Base-by-base conservation (phyloP, 1,140 invertebrate genomes). In the Drosophila auraria region DNA sequence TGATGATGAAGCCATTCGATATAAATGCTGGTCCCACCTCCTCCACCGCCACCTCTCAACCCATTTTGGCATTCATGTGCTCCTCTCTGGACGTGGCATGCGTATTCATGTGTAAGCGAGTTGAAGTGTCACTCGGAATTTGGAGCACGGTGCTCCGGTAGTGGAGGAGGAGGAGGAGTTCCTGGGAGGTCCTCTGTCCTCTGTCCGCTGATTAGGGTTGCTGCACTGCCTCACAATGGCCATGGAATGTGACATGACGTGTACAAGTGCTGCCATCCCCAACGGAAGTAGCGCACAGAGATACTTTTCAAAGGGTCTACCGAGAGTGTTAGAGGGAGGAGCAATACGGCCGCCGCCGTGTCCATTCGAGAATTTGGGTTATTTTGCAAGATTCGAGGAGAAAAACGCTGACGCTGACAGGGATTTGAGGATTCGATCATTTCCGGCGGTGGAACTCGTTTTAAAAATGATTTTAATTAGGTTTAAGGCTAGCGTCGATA, bases 101-200 rank as follows among this genome's bases (percentile, higher is more conserved):
- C 83, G 83, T 87, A 87, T 87, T 87, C 77, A 81, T 83, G 81
- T 83, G 84, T 80, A 81, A 89, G 84, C 78, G 70, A 90, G 78
- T 72, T 89, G 81, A 90, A 89, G 84, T 89, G 86, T 84, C 84
- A 89, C 89, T 89, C 59, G 66, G 75, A 84, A 87, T 87, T 89
- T 81, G 78, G 84, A 89, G 86, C 84, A 84, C 60, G 56, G 25
- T 61, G 50, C 47, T 51, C 65, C 64, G 36, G 44, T 36, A 59
- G 40, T 25, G 7, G 49, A 20, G 14, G 17, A 11, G 17, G 6
- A 11, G 17, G 63, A 17, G 40, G 9, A 45, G 20, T 27, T 40
- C 14, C 45, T 20, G 45, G 42, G 47, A 40, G 42, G 47, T 68
- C 50, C 45, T 57, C 25, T 27, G 50, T 54, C 56, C 47, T 62